phyloP scores from a whole-genome alignment of 2,888 invertebrate species.

The Lampropteryx suffumata region DNA sequence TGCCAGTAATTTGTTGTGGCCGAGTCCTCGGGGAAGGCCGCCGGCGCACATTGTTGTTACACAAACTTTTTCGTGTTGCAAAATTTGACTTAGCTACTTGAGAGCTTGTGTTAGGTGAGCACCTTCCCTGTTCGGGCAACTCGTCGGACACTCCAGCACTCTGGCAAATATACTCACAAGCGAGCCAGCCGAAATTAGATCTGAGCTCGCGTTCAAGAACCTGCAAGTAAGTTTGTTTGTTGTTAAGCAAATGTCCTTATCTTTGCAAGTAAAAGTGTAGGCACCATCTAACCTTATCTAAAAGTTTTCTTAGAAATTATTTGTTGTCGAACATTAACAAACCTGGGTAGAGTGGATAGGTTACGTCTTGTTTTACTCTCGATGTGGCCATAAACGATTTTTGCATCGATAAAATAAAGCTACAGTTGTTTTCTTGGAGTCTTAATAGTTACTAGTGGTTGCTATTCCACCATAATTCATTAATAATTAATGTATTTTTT shows the following conservation, averaged over 20 bases:
- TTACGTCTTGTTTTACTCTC: no score
- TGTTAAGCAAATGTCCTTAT: slow-evolving; percentile 23
- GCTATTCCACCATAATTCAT: no score
- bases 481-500: no score
- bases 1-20: slow-evolving; percentile 79
- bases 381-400: no score
- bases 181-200: slow-evolving; percentile 31
- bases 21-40: slow-evolving; percentile 67
- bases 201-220: slow-evolving; percentile 17
- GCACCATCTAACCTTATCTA: slow-evolving; percentile 10
- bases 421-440: no score
- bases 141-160: slow-evolving; percentile 17
- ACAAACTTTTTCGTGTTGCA: slow-evolving; percentile 68
- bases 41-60: slow-evolving; percentile 61
- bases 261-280: slow-evolving; percentile 14
- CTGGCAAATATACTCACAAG: slow-evolving; percentile 22
- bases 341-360: no score
- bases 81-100: slow-evolving; percentile 65
- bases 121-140: slow-evolving; percentile 42
- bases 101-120: slow-evolving; percentile 50
- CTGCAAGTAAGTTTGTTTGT: slow-evolving; percentile 24
- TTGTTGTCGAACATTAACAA: slow-evolving; percentile 6
- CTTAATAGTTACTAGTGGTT: no score
- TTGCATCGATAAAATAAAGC: no score
- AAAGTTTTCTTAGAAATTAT: slow-evolving; percentile 8